Conservation (phyloP, 2,113 vertebrate species). For the Gila orcuttii region DNA sequence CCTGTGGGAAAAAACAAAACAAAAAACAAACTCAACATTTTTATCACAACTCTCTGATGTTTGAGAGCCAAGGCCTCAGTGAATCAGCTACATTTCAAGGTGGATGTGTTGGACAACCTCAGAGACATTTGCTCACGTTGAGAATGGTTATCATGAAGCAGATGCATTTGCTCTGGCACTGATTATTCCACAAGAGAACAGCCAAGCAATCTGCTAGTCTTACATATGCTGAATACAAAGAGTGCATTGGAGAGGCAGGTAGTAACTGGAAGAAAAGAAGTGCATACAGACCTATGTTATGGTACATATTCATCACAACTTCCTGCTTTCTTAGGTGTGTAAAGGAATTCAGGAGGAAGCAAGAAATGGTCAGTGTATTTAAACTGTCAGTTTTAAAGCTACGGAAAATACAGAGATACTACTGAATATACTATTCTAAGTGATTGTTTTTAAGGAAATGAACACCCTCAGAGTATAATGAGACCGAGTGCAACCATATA, state of each 20-base stretch:
- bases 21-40: neutral
- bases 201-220: constrained; percentile 63
- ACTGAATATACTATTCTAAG: neutral
- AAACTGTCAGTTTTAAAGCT: constrained; percentile 22
- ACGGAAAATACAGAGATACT: constrained; percentile 14
- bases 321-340: constrained; percentile 16
- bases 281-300: constrained; percentile 57
- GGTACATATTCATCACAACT: constrained; percentile 47
- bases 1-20: constrained; percentile 33
- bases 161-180: constrained; percentile 69
- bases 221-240: constrained; percentile 59
- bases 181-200: constrained; percentile 61
- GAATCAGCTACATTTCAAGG: constrained; percentile 62
- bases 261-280: constrained; percentile 42
- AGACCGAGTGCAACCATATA: constrained; percentile 19
- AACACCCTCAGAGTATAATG: constrained; percentile 5
- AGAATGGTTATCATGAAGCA: constrained; percentile 65
- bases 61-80: constrained; percentile 53
- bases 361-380: neutral
- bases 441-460: constrained; percentile 19
- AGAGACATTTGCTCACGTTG: constrained; percentile 56
- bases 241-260: constrained; percentile 54
- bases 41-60: constrained; percentile 10
- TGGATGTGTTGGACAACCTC: constrained; percentile 67
- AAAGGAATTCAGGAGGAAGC: constrained; percentile 35